phyloP scores from a whole-genome alignment of 2,113 vertebrate species.

The Corapipo altera region DNA sequence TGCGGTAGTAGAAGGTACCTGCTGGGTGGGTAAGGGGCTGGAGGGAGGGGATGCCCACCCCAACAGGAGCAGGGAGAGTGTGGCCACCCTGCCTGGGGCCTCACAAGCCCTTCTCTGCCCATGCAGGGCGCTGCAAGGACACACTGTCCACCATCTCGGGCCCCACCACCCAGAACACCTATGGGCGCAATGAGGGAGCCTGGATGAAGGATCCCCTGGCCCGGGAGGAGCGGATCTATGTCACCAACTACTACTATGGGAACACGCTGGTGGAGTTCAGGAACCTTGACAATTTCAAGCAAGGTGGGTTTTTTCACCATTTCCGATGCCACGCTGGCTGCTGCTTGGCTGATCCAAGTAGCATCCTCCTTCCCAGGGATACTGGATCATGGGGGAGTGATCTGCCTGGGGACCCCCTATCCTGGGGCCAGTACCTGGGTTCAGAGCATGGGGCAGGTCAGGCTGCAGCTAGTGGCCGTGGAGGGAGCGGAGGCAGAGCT shows the following conservation, averaged over 20 bases:
- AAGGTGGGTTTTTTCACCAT: constrained; percentile 71
- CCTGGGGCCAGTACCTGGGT: fast-evolving
- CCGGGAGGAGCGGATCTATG: constrained; percentile 85
- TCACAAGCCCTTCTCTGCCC: not conserved
- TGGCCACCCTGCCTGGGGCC: not conserved
- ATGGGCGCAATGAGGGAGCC: constrained; percentile 89
- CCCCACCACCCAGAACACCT: constrained; percentile 92
- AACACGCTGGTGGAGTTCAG: constrained; percentile 94
- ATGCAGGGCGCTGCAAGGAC: constrained; percentile 90
- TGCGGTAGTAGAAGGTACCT: not conserved
- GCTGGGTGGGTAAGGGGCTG: not conserved
- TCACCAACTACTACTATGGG: constrained; percentile 94
- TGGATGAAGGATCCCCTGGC: constrained; percentile 98
- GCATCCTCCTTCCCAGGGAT: fast-evolving
- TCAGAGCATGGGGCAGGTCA: not conserved
- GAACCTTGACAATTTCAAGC: constrained; percentile 92
- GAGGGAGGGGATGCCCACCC: fast-evolving
- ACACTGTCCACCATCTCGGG: constrained; percentile 92
- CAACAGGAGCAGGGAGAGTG: not conserved
- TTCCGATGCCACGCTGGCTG: fast-evolving
- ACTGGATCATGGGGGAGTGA: not conserved
- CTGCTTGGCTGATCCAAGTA: fast-evolving
- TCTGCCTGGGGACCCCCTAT: not conserved
- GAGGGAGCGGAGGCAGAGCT: not conserved
- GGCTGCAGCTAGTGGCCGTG: fast-evolving